Evolutionary conservation across 2,113 vertebrate species (phyloP).

Genomic region (Polyodon spathula): DNA sequence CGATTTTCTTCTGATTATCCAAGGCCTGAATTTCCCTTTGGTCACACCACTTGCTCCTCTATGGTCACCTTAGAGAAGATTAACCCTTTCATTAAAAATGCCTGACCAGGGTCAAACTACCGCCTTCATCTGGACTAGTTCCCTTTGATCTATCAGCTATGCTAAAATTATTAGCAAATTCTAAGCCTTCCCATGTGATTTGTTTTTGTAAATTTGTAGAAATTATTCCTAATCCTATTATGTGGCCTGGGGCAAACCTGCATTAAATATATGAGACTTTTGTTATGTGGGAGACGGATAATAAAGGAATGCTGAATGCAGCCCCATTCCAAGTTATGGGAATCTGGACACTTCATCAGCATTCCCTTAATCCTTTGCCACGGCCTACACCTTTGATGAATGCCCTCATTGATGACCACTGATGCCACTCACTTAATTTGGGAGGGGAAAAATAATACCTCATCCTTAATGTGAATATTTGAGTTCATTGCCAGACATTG

Average conservation of each 20-base stretch:
- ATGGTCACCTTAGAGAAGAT: constrained; percentile 98
- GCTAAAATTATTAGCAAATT: constrained; percentile 97
- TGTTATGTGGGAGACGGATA: constrained; percentile 78
- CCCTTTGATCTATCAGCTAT: constrained; percentile 97
- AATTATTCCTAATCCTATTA: constrained; percentile 99
- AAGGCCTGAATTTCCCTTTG: constrained; percentile 91
- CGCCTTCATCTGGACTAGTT: constrained; percentile 70
- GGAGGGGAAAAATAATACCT: constrained; percentile 65
- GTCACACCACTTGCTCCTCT: constrained; percentile 96
- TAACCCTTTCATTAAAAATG: constrained; percentile 99
- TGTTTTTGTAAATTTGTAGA: constrained; percentile 99
- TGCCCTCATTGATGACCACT: constrained; percentile 67
- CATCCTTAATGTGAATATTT: constrained; percentile 66
- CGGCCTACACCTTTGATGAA: constrained; percentile 73
- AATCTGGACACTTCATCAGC: constrained; percentile 79
- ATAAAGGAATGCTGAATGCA: constrained; percentile 77
- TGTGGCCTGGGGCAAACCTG: constrained; percentile 78
- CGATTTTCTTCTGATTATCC: constrained; percentile 74
- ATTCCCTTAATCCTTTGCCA: constrained; percentile 75
- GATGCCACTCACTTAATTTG: constrained; percentile 72
- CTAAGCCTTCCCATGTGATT: constrained; percentile 98
- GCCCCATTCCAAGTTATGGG: constrained; percentile 76
- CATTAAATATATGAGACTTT: constrained; percentile 89
- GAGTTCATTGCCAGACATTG: constrained; percentile 65
- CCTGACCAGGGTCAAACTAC: constrained; percentile 89